These are phyloP conservation scores for Drosophila imparisetae DNA, from an alignment of 2,888 invertebrate species.

Conservation along the genomic window DNA sequence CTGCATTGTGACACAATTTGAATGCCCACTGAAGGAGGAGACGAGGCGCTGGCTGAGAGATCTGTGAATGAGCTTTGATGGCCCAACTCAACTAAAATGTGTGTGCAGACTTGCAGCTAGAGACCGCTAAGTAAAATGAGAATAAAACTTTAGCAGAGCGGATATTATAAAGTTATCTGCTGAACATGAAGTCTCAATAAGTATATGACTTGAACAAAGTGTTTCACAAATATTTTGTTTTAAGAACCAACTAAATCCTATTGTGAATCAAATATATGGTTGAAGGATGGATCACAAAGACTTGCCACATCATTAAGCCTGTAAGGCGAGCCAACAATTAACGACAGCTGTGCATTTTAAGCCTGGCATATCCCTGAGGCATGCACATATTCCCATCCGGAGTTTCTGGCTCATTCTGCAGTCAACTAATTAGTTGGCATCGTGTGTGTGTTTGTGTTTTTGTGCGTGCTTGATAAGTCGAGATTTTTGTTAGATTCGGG, in stretches of 20 bases:
- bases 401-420: neutral
- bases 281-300: neutral
- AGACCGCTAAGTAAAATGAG: neutral
- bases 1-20: slow-evolving; percentile 56
- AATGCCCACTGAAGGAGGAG: neutral
- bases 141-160: neutral
- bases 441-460: neutral
- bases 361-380: slow-evolving; percentile 10
- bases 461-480: slow-evolving; percentile 1
- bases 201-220: neutral
- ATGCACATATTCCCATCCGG: neutral
- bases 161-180: neutral
- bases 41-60: neutral
- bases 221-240: neutral
- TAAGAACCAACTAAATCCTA: neutral
- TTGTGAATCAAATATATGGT: neutral
- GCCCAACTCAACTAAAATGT: neutral
- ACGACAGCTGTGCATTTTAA: slow-evolving; percentile 48
- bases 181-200: neutral
- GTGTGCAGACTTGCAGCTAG: neutral
- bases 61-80: slow-evolving; percentile 11
- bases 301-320: slow-evolving; percentile 23
- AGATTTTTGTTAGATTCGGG: neutral
- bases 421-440: slow-evolving; percentile 49
- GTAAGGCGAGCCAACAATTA: slow-evolving; percentile 7